phyloP scores from a whole-genome alignment of 1,140 invertebrate species.

The Brachionus plicatilis region DNA sequence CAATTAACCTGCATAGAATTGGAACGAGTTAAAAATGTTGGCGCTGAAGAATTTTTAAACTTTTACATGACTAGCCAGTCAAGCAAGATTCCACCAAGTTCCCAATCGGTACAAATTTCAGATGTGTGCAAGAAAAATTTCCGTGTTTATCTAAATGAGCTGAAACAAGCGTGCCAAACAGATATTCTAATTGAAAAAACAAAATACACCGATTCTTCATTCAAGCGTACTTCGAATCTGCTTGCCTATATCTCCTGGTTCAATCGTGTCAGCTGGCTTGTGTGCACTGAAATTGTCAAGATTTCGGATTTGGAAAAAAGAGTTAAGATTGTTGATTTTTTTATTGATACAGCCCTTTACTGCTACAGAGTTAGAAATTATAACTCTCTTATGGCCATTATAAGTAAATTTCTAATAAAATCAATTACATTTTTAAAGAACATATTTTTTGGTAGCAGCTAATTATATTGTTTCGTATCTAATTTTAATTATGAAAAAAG shows the following conservation, averaged over 20 bases:
- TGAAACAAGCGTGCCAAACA: background rate
- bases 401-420: background rate
- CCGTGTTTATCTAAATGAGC: slow-evolving; percentile 11
- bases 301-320: background rate
- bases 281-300: background rate
- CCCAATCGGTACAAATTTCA: background rate
- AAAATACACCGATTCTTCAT: background rate
- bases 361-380: slow-evolving; percentile 14
- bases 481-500: no score
- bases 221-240: slow-evolving; percentile 7
- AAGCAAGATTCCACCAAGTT: background rate
- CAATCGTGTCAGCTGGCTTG: background rate
- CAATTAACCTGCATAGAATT: slow-evolving; percentile 6
- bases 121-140: background rate
- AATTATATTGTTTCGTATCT: no score
- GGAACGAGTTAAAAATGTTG: background rate
- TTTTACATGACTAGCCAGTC: background rate
- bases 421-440: background rate
- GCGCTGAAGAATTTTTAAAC: slow-evolving; percentile 19
- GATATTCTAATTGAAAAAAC: background rate
- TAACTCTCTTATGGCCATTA: slow-evolving; percentile 6
- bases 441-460: no score
- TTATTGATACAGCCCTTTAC: background rate
- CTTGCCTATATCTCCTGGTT: slow-evolving; percentile 21
- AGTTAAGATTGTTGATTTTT: background rate